Percentiles rank a stretch among this genome's conserved stretches.
These are phyloP conservation scores for Eremobia ochroleuca DNA, from an alignment of 2,888 invertebrate genomes.

Conservation along the genomic window DNA sequence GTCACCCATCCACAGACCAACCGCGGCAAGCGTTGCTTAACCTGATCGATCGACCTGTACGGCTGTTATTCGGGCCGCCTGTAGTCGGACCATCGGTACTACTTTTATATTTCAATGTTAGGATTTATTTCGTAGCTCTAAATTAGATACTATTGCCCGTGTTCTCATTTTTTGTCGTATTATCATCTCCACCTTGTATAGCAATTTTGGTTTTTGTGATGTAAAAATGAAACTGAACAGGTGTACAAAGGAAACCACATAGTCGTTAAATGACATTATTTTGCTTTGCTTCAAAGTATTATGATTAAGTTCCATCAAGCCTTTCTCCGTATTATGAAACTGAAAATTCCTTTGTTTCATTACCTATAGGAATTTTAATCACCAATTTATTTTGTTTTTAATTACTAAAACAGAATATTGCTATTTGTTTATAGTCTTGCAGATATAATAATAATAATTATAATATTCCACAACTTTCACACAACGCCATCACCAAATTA, in stretches of 20 bases:
- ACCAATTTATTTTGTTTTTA: not conserved
- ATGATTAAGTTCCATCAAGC: not conserved
- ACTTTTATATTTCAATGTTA: too few species aligned
- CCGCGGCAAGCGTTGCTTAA: too few species aligned
- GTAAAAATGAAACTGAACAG: not conserved
- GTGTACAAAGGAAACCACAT: slow-evolving; percentile 7
- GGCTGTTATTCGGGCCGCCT: too few species aligned
- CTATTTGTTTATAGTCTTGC: not conserved
- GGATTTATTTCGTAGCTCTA: too few species aligned
- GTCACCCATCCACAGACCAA: too few species aligned
- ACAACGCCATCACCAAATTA: too few species aligned
- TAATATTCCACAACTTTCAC: too few species aligned
- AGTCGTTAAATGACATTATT: not conserved
- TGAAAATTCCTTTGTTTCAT: not conserved
- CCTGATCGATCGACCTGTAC: too few species aligned
- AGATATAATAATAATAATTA: too few species aligned
- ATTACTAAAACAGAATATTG: not conserved
- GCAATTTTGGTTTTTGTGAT: too few species aligned
- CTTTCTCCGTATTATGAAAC: not conserved
- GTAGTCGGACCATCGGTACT: too few species aligned
- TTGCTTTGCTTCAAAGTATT: slow-evolving; percentile 17
- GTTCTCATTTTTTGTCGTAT: not conserved
- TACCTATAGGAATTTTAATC: not conserved
- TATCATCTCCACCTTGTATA: not conserved
- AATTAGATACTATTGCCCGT: too few species aligned